Base-by-base conservation (phyloP, 2,113 vertebrate species). In the Pseudolaguvia tuberculata region DNA sequence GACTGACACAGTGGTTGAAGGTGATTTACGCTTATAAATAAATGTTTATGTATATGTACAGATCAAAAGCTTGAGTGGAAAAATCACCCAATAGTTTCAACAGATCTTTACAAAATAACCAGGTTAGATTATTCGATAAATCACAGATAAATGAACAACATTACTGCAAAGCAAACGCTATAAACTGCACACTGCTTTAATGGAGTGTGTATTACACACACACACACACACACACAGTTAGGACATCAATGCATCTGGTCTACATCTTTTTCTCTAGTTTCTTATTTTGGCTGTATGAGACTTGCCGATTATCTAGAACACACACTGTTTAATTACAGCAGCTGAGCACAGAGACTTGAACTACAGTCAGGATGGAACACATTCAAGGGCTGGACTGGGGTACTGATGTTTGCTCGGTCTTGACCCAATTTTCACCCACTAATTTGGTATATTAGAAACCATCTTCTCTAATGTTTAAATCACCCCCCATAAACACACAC, bases 341-440 rank as follows among this genome's bases (percentile, higher is more conserved):
- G 29, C 65, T 73, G 9, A 65, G 31, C 27, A 66, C 65, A 17
- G 45, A 18, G 39, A 11, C 17, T 59, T 18, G 48, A 52, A 45
- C 29, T 58, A 23, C 59, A 76, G 55, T 69, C 39, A 76, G 65
- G 65, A 76, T 59, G 65, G 53, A 51, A 29, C 27, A 18, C 47
- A 69, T 76, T 76, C 68, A 68, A 76, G 27, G 53, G 48, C 9
- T 31, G 20, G n/a, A n/a, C n/a, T n/a, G n/a, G n/a, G n/a, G n/a
- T 8, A n/a, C 21, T 76, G 65, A 31, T 58, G 73, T 75, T 42
- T 75, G 63, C 63, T 75, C 7, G 29, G 12, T 52, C 62, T 63
- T 55, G n/a, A 42, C n/a, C n/a, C n/a, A 76, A 51, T 69, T 76
- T 69, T 69, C 55, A 69, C 45, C 75, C 66, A 70, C 25, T 62